A percentile compares a stretch with the other conserved stretches of the same genome.
Conservation (phyloP, 1,140 invertebrate species). For the Macrostomum lignano region DNA sequence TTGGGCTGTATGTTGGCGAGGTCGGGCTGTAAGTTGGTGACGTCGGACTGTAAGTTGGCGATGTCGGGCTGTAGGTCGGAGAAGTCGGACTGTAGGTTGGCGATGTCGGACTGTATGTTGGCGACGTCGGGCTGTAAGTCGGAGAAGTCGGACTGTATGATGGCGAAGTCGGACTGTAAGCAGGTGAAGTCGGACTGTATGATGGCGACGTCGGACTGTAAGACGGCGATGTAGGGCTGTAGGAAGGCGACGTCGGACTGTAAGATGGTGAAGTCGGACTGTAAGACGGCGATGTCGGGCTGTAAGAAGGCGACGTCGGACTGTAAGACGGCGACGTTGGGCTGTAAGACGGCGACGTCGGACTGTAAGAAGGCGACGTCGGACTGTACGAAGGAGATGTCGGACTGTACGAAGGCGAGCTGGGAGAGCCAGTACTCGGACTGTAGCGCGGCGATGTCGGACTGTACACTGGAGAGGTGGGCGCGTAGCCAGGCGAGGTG, state of each 20-base stretch:
- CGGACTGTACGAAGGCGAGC: constrained; percentile 21
- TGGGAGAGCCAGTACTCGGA: constrained; percentile 28
- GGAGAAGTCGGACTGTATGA: constrained; percentile 48
- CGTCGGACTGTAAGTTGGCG: constrained; percentile 35
- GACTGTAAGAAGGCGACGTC: constrained; percentile 39
- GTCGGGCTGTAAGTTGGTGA: constrained; percentile 39
- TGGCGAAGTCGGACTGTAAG: constrained; percentile 35
- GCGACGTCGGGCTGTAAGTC: constrained; percentile 36
- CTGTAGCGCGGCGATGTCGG: constrained; percentile 14
- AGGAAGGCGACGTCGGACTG: constrained; percentile 38
- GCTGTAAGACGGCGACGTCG: constrained; percentile 28
- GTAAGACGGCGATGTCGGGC: constrained; percentile 49
- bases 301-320: constrained; percentile 34
- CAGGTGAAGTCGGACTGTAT: constrained; percentile 47
- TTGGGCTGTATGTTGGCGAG: constrained; percentile 43
- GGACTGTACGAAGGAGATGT: constrained; percentile 38
- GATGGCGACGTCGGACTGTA: constrained; percentile 54
- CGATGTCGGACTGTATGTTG: constrained; percentile 17
- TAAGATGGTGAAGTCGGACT: constrained; percentile 34
- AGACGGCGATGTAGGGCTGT: constrained; percentile 39
- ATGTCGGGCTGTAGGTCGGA: constrained; percentile 20
- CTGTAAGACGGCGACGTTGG: constrained; percentile 38
- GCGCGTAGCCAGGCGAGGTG: constrained; percentile 39
- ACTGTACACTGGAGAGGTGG: constrained; percentile 28
- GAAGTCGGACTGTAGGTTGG: constrained; percentile 33